Percentiles rank a stretch among this genome's conserved stretches.
Evolutionary conservation across 1,140 invertebrate genomes (phyloP).

Genomic region (Sipha flava): DNA sequence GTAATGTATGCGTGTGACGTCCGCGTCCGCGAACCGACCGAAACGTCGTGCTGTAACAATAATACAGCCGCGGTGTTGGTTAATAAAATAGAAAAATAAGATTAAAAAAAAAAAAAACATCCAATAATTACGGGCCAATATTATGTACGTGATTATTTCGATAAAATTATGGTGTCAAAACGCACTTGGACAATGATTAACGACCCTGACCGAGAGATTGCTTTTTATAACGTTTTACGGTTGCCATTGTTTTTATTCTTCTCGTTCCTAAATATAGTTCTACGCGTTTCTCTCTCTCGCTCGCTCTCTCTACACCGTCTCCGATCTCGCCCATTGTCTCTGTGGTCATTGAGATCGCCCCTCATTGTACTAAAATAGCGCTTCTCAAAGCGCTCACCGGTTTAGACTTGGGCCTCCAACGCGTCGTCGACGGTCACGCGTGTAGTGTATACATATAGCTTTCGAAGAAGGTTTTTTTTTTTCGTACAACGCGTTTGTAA

Average conservation of each 20-base stretch:
- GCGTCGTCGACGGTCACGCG: not conserved
- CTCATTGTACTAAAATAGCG: not conserved
- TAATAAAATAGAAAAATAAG: not conserved
- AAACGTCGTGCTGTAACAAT: not conserved
- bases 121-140: not conserved
- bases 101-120: not conserved
- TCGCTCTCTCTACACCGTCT: not conserved
- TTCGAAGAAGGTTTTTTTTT: not conserved
- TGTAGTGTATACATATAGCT: not conserved
- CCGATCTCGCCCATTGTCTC: not conserved
- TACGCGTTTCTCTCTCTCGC: not conserved
- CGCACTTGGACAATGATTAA: conserved; percentile 29
- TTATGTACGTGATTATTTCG: not conserved
- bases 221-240: not conserved
- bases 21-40: no score
- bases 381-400: not conserved
- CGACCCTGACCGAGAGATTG: conserved; percentile 25
- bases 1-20: no score
- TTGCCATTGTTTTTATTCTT: conserved; percentile 8
- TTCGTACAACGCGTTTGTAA: no score
- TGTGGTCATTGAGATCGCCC: conserved; percentile 19
- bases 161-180: conserved; percentile 26
- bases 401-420: not conserved
- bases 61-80: no score
- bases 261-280: not conserved